Evolutionary conservation across 1,140 invertebrate species (phyloP), one percentile per base, ranked within the genome.

Genomic region (Trialeurodes vaporariorum): DNA sequence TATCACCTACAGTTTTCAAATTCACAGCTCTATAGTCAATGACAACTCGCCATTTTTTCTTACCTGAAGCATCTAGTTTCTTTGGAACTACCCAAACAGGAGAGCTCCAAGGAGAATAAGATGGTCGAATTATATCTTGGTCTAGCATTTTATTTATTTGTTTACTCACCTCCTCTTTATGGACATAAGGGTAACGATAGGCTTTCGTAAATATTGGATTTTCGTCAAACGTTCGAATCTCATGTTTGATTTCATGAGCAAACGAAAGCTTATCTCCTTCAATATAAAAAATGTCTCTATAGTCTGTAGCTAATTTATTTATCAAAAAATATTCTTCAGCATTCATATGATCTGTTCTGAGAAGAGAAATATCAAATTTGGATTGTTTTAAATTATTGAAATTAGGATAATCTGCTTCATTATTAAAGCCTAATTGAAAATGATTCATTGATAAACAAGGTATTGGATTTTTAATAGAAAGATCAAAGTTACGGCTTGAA

Each of bases 71-170:
- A 58, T 72, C 70, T 27, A 63, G 12, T 68, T 75, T 75, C 27
- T 72, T 73, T 1, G 69, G 69, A 12, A 73, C 71, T 22, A 73
- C 59, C 23, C 64, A 49, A 1, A 81, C 66, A 24, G 79, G 77
- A 2, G 75, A 78, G 21, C 79, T 73, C 79, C 80, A 83, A 25
- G 76, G 65, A 66, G 75, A 75, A n/a, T 73, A 75, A 0, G 78
- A 79, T 1, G 72, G 76, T 9, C 75, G 71, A 25, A 75, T 72
- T n/a, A 77, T 76, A 13, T 77, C 78, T 21, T 61, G 40, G 61
- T 70, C 59, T 40, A 74, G 61, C 71, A 66, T 66, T 17, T 60
- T 27, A 1, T 66, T 23, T 25, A 66, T 66, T 25, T 69, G 64
- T 12, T 66, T 63, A 2, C 26, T 66, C 0, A 61, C 64, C 1